Percentiles rank a stretch among this genome's conserved stretches.
phyloP scores from a whole-genome alignment of 2,113 vertebrate genomes.

The Origma solitaria region DNA sequence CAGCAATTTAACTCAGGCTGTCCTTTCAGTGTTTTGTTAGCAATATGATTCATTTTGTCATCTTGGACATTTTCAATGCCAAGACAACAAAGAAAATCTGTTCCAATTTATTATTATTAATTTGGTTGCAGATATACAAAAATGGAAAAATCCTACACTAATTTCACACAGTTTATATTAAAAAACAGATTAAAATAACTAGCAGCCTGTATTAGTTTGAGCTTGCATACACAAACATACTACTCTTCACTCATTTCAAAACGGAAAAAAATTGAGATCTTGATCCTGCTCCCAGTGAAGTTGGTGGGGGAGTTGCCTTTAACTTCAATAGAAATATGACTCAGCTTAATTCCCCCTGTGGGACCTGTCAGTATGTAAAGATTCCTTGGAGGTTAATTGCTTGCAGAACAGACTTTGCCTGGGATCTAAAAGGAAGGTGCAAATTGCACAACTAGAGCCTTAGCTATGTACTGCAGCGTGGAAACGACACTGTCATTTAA shows the following conservation, averaged over 20 bases:
- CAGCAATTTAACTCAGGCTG: neutral
- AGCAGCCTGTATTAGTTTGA: neutral
- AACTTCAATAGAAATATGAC: neutral
- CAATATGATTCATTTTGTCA: neutral
- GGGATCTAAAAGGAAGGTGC: neutral
- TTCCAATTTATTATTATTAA: neutral
- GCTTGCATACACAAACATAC: neutral
- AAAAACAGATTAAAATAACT: neutral
- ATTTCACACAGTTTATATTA: neutral
- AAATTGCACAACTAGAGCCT: neutral
- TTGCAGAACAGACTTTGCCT: neutral
- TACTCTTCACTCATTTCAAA: neutral
- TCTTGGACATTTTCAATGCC: neutral
- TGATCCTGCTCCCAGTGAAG: neutral
- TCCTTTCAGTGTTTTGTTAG: neutral
- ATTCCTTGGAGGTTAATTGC: constrained; percentile 41
- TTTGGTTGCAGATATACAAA: neutral
- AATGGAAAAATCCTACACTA: neutral
- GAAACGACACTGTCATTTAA: neutral
- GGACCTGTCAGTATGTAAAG: neutral
- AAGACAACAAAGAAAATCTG: neutral
- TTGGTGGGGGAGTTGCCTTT: neutral
- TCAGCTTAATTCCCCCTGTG: neutral
- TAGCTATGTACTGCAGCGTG: neutral
- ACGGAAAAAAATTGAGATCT: neutral